Evolutionary conservation across 2,113 vertebrate genomes (phyloP), one percentile per base, ranked within the genome.

Genomic region (Salvelinus fontinalis): DNA sequence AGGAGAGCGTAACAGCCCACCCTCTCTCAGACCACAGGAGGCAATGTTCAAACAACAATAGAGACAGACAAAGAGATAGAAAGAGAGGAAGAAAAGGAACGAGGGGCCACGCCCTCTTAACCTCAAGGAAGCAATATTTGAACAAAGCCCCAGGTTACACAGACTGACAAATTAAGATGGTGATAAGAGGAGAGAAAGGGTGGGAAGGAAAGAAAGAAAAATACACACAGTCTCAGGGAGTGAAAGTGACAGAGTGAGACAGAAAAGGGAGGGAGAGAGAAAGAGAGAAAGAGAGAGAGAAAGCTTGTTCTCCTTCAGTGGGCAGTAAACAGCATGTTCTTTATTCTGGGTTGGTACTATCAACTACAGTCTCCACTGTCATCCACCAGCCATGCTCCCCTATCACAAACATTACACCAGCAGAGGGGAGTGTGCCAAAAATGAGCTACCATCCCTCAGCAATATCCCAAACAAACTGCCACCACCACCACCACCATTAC

Each of bases 1-100:
- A 68, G 31, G 89, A 92, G 94, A 88, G 88, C 91, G 88, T 89
- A 88, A 88, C 85, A 93, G 84, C 92, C 59, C 90, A 91, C 92
- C 89, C 91, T 85, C 87, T 91, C 34, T 18, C 39, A 51, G 11
- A 71, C 69, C 70, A 54, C 2, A 44, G 60, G 14, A 65, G 18
- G 65, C n/a, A 76, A 75, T 67, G 70, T 75, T 60, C 71, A 82
- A 67, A 26, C 59, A 82, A 67, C 48, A 83, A 57, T 5, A 26
- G 16, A 26, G 34, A 48, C 18, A 22, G 31, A 76, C 78, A 39
- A 29, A 83, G 76, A 49, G 57, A 75, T 74, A 67, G 27, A 20
- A 68, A 49, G 54, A 75, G 51, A 70, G 26, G n/a, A 27, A 75
- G 57, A 64, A 31, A 49, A 51, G 20, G 4, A 7, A n/a, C 1